phyloP scores from a whole-genome alignment of 2,113 vertebrate genomes.

The Arizona elegans region DNA sequence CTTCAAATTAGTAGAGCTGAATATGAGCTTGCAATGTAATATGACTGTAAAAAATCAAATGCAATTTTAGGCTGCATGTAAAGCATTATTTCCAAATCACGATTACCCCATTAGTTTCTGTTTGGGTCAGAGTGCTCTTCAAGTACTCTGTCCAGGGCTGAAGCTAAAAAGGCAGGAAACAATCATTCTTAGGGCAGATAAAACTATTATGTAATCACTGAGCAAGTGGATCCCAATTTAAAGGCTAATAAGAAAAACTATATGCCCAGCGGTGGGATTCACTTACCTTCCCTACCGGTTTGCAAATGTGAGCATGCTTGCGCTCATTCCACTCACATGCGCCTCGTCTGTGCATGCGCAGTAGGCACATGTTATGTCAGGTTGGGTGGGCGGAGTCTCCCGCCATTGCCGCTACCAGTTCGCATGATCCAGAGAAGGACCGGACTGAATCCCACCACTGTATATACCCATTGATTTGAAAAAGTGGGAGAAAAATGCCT shows the following conservation, averaged over 20 bases:
- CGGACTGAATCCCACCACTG: no score
- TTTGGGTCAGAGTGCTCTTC: background rate
- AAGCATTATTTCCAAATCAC: background rate
- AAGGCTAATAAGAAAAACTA: background rate
- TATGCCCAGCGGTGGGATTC: background rate
- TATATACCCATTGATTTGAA: background rate
- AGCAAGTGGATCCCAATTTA: background rate
- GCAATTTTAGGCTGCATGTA: background rate
- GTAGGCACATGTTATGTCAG: no score
- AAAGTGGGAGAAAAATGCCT: background rate
- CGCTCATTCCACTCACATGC: no score
- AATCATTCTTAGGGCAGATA: background rate
- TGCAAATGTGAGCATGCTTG: no score
- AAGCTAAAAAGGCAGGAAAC: background rate
- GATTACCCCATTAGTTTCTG: background rate
- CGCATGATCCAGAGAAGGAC: accelerated
- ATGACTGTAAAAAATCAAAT: background rate
- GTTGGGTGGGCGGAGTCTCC: no score
- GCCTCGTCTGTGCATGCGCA: no score
- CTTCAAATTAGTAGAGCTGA: background rate
- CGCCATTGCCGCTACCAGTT: no score
- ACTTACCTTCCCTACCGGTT: no score
- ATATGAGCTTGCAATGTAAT: background rate
- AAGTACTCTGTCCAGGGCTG: background rate
- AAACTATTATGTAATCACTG: background rate